Evolutionary conservation across 2,113 vertebrate genomes (phyloP).

Genomic region (Tenebrosternarchus preto): DNA sequence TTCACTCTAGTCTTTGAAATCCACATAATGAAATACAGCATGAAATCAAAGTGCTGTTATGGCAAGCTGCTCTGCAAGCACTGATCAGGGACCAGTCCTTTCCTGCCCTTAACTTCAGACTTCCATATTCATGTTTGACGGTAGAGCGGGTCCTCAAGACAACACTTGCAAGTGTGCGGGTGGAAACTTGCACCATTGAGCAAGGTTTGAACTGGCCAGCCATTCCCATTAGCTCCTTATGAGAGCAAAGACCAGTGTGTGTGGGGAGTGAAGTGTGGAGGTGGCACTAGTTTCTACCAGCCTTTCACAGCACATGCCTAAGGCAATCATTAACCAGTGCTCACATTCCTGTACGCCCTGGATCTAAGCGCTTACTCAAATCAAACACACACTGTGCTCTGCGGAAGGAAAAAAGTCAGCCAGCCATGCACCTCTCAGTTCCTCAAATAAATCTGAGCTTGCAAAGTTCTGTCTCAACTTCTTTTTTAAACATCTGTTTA

Average conservation of each 20-base stretch:
- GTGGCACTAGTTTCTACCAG: conserved; percentile 16
- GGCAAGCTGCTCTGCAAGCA: background rate
- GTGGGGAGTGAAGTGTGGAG: background rate
- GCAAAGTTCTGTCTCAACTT: too few relatives aligned
- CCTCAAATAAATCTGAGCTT: too few relatives aligned
- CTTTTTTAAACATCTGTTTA: too few relatives aligned
- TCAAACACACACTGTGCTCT: conserved; percentile 10
- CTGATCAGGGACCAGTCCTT: background rate
- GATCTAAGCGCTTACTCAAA: conserved; percentile 43
- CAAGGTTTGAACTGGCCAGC: background rate
- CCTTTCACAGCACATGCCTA: conserved; percentile 25
- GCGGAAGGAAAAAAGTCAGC: background rate
- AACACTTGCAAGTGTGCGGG: background rate
- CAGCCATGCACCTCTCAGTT: background rate
- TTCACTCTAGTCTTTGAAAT: background rate
- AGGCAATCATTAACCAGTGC: conserved; percentile 53
- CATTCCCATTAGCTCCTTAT: background rate
- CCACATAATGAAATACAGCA: background rate
- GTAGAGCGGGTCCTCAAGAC: background rate
- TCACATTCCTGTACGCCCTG: conserved; percentile 42
- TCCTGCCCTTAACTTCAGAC: background rate
- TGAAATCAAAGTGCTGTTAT: background rate
- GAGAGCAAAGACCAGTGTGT: background rate
- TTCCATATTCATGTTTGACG: background rate
- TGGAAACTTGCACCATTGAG: background rate